Conservation (phyloP, 2,888 invertebrate species). For the Aproaerema taeniolella region DNA sequence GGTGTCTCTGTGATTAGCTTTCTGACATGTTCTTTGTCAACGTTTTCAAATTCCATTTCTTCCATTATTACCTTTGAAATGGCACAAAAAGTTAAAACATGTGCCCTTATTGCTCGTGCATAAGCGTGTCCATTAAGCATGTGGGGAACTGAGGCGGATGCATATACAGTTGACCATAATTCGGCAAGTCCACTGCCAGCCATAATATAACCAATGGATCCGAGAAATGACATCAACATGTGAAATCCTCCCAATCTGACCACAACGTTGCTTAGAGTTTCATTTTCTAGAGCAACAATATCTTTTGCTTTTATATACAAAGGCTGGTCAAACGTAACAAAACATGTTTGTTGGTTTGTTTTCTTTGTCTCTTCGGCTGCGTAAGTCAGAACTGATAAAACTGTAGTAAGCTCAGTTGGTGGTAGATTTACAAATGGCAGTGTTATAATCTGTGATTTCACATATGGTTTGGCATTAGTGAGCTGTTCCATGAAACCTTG, state of each 20-base stretch:
- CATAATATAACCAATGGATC: constrained; percentile 32
- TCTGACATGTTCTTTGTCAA: too few relatives aligned
- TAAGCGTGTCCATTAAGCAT: constrained; percentile 32
- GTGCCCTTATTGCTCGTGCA: constrained; percentile 27
- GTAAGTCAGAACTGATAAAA: constrained; percentile 28
- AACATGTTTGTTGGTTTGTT: constrained; percentile 20
- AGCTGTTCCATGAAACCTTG: constrained; percentile 23
- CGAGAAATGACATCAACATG: constrained; percentile 33
- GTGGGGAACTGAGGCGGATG: constrained; percentile 19
- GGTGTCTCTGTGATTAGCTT: constrained; percentile 22
- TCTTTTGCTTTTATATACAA: constrained; percentile 30
- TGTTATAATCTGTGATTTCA: constrained; percentile 26
- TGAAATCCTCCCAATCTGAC: constrained; percentile 36
- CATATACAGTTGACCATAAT: not conserved
- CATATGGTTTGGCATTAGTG: constrained; percentile 20
- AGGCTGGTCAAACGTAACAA: too few relatives aligned
- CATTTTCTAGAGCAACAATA: constrained; percentile 22
- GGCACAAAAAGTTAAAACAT: constrained; percentile 25
- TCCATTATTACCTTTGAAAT: too few relatives aligned
- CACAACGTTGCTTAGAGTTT: constrained; percentile 18
- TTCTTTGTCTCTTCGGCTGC: constrained; percentile 24
- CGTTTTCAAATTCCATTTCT: too few relatives aligned
- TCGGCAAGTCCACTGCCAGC: constrained; percentile 24
- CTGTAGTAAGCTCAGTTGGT: constrained; percentile 28
- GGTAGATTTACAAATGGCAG: constrained; percentile 31